A percentile compares a stretch with the other conserved stretches of the same genome.
phyloP scores from a whole-genome alignment of 2,797 vertebrate genomes.

The Helostoma temminkii region DNA sequence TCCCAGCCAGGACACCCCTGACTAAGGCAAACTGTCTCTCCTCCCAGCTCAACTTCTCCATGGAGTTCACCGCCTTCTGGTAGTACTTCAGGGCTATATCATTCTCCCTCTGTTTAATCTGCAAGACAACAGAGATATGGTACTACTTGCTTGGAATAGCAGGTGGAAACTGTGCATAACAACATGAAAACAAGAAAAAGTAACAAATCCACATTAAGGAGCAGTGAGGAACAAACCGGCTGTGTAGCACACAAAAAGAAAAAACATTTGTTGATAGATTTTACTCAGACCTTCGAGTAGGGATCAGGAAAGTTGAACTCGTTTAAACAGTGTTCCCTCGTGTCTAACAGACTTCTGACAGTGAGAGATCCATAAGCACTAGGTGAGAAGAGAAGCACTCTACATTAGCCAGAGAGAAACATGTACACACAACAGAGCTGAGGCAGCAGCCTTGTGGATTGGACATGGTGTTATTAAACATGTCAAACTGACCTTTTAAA shows the following conservation, averaged over 20 bases:
- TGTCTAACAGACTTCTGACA: slow-evolving; percentile 97
- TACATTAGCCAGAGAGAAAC: slow-evolving; percentile 75
- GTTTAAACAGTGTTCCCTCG: slow-evolving; percentile 97
- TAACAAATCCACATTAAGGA: slow-evolving; percentile 9
- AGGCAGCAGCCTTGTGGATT: background rate
- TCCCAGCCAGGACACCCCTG: slow-evolving; percentile 94
- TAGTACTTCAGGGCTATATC: slow-evolving; percentile 94
- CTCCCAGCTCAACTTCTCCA: slow-evolving; percentile 94
- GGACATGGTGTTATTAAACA: background rate
- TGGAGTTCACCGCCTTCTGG: slow-evolving; percentile 87
- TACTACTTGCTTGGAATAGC: background rate
- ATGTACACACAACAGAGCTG: slow-evolving; percentile 42
- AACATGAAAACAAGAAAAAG: slow-evolving; percentile 7
- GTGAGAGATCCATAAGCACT: slow-evolving; percentile 98
- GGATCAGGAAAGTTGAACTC: slow-evolving; percentile 99
- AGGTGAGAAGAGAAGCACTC: slow-evolving; percentile 77
- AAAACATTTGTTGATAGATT: slow-evolving; percentile 37
- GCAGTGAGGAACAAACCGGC: slow-evolving; percentile 14
- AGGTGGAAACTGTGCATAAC: background rate
- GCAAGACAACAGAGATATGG: slow-evolving; percentile 15
- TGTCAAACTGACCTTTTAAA: background rate
- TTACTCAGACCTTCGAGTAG: slow-evolving; percentile 93
- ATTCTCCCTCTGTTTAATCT: slow-evolving; percentile 98
- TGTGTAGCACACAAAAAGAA: slow-evolving; percentile 12
- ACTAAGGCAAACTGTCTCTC: slow-evolving; percentile 95